A percentile compares a stretch with the other conserved stretches of the same genome.
phyloP scores from a whole-genome alignment of 2,113 vertebrate genomes.

The Tiliqua scincoides region DNA sequence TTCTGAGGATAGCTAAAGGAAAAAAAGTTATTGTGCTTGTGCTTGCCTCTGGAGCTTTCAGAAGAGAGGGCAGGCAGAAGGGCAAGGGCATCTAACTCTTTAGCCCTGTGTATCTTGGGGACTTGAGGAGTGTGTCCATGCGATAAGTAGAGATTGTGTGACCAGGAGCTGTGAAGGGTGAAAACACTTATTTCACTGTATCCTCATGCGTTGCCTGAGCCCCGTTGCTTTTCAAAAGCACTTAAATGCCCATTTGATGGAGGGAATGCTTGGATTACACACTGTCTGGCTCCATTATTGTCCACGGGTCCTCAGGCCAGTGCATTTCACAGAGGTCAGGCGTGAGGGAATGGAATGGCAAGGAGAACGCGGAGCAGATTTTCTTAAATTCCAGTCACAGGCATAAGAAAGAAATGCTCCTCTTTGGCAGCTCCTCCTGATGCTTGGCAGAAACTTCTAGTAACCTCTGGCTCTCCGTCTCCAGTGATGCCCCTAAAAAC shows the following conservation, averaged over 20 bases:
- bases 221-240: slow-evolving; percentile 67
- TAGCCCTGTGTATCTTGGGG: slow-evolving; percentile 38
- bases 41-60: slow-evolving; percentile 22
- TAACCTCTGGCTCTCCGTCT: slow-evolving; percentile 33
- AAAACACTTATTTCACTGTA: slow-evolving; percentile 68
- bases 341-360: neutral
- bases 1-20: neutral
- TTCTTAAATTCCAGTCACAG: slow-evolving; percentile 49
- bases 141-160: slow-evolving; percentile 69
- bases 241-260: slow-evolving; percentile 68
- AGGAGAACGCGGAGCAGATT: slow-evolving; percentile 40
- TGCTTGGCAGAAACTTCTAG: slow-evolving; percentile 24
- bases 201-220: slow-evolving; percentile 70
- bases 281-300: slow-evolving; percentile 69
- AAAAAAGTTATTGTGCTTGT: neutral
- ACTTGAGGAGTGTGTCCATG: slow-evolving; percentile 57
- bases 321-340: slow-evolving; percentile 57
- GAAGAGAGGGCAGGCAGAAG: slow-evolving; percentile 9
- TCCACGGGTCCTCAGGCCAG: slow-evolving; percentile 60
- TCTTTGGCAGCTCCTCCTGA: neutral
- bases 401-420: neutral
- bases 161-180: slow-evolving; percentile 70
- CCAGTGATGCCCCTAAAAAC: neutral
- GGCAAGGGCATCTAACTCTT: neutral
- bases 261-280: slow-evolving; percentile 59